Conservation (phyloP, 2,113 vertebrate genomes). For the Saccopteryx bilineata region DNA sequence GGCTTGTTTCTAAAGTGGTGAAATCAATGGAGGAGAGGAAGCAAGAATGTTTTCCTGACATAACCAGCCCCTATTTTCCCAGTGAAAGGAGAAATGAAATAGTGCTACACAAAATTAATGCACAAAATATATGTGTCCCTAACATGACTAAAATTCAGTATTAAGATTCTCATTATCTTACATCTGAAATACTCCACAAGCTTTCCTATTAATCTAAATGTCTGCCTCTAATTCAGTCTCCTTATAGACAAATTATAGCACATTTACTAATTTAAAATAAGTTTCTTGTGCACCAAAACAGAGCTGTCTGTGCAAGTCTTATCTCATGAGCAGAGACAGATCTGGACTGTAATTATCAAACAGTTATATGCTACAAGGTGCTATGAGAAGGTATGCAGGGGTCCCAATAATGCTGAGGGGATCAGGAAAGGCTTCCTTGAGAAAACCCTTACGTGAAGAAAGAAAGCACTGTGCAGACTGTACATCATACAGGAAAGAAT, state of each 20-base stretch:
- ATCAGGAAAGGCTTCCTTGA: not conserved
- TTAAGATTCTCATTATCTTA: not conserved
- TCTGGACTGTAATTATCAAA: not conserved
- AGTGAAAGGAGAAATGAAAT: not conserved
- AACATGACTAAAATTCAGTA: not conserved
- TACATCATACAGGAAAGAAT: not conserved
- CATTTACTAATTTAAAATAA: not conserved
- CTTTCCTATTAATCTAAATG: not conserved
- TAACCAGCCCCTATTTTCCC: not conserved
- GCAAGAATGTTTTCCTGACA: not conserved
- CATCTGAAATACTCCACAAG: not conserved
- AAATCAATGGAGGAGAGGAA: not conserved
- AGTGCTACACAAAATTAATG: not conserved
- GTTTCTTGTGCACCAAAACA: not conserved
- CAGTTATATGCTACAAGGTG: not conserved
- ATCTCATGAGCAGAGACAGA: not conserved
- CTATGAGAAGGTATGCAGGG: not conserved
- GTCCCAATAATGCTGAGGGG: not conserved
- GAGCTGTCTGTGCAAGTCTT: not conserved
- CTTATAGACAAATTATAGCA: not conserved
- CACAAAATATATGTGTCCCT: not conserved
- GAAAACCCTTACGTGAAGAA: not conserved
- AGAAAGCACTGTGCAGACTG: not conserved
- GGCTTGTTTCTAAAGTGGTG: not conserved
- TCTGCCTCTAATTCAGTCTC: not conserved